Evolutionary conservation across 2,113 vertebrate species (phyloP), one percentile per base, ranked within the genome.

Genomic region (Crotalus tigris): DNA sequence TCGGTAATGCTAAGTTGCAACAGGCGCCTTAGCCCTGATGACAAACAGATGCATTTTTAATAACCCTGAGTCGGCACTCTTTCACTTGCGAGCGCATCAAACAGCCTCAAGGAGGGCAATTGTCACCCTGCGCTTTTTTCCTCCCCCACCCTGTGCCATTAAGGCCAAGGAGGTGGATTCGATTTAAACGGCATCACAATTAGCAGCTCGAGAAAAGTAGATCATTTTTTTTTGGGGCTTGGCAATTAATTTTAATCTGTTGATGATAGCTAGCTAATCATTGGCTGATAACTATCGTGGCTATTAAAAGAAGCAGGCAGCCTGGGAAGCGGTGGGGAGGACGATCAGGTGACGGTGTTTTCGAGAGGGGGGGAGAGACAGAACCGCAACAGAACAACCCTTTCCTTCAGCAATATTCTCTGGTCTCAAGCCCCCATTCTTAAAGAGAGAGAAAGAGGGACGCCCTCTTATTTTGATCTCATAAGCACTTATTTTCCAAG

Each of bases 1-100:
- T 86, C 93, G 92, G 6, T 57, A 61, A 33, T 17, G 29, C 33
- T 90, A 19, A 33, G 29, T 90, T n/a, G 81, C 88, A 87, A 51
- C 55, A 87, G 54, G 85, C 95, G 95, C 95, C 95, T 94, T 29
- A 17, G 91, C 93, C 92, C 93, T 91, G 93, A 94, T 96, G 96
- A 96, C 94, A 95, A 96, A 94, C 89, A 96, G 93, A 96, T 94
- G 95, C 94, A 58, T 91, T 94, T 57, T 95, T 92, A 95, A 96
- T 96, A 94, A 96, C 95, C 96, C 95, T 93, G 29, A 51, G 85
- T 49, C 44, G 94, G 93, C 94, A 5, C 91, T 95, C 1, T 95
- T 94, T 94, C 94, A 95, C 96, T 95, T 95, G 94, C 90, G 93
- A 86, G 54, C 91, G 8, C 96, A 96, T 95, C 95, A 94, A 90